phyloP scores from a whole-genome alignment of 2,888 invertebrate species.

The Fabriciana adippe region DNA sequence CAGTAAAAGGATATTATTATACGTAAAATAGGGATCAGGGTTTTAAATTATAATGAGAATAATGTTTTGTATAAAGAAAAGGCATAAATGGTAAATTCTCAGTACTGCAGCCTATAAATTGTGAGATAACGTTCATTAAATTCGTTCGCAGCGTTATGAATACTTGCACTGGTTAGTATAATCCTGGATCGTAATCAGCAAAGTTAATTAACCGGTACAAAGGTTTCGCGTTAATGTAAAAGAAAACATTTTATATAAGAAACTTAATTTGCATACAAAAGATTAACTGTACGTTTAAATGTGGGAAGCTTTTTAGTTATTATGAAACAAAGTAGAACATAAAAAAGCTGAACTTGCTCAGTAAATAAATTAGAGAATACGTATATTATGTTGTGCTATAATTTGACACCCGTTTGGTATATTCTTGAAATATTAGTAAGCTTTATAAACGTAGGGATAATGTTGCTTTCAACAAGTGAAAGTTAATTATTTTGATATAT shows the following conservation, averaged over 20 bases:
- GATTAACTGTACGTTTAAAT: constrained; percentile 2
- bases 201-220: constrained; percentile 49
- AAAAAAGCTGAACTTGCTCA: too few relatives aligned
- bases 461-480: too few relatives aligned
- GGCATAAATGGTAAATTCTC: constrained; percentile 30
- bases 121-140: constrained; percentile 54
- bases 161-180: constrained; percentile 52
- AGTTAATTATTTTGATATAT: too few relatives aligned
- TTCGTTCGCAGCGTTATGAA: constrained; percentile 50
- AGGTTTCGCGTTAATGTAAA: constrained; percentile 33
- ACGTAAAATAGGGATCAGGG: neutral
- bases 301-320: neutral
- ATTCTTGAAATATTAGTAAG: too few relatives aligned
- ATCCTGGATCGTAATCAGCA: constrained; percentile 51
- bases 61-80: constrained; percentile 26
- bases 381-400: too few relatives aligned
- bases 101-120: constrained; percentile 44
- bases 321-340: neutral
- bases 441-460: too few relatives aligned
- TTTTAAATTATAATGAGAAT: constrained; percentile 7
- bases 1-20: neutral
- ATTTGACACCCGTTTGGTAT: too few relatives aligned
- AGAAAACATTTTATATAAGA: constrained; percentile 35
- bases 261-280: constrained; percentile 16
- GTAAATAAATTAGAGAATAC: too few relatives aligned